Evolutionary conservation across 2,888 invertebrate genomes (phyloP).

Genomic region (Dryobota labecula): DNA sequence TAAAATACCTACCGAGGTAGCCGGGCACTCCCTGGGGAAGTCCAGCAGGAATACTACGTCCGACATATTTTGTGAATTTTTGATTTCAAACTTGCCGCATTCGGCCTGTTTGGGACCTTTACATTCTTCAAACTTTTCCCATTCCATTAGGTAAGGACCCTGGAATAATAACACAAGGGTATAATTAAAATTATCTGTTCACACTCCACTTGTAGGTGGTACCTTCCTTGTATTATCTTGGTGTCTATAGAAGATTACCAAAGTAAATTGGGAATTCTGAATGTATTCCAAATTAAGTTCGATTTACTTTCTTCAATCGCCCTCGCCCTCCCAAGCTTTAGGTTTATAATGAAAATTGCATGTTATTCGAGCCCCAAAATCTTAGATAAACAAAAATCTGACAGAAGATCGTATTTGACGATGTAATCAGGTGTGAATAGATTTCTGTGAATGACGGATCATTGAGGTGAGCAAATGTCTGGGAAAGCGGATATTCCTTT

Average conservation of each 20-base stretch:
- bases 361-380: conserved; percentile 29
- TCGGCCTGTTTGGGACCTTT: conserved; percentile 82
- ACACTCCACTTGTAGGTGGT: conserved; percentile 11
- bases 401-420: conserved; percentile 33
- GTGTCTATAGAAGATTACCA: conserved; percentile 11
- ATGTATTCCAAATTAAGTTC: conserved; percentile 34
- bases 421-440: conserved; percentile 51
- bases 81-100: conserved; percentile 76
- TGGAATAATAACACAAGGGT: conserved; percentile 63
- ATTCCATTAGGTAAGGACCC: conserved; percentile 80
- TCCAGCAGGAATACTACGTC: conserved; percentile 78
- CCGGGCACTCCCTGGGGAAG: conserved; percentile 78
- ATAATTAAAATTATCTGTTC: conserved; percentile 28
- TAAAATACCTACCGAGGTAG: conserved; percentile 73
- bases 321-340: conserved; percentile 20
- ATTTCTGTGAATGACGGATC: conserved; percentile 53
- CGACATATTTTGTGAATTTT: conserved; percentile 77
- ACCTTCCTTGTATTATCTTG: conserved; percentile 20
- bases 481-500: conserved; percentile 35
- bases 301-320: conserved; percentile 37
- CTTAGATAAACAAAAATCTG: conserved; percentile 34
- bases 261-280: conserved; percentile 23
- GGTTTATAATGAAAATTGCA: conserved; percentile 32
- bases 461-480: conserved; percentile 47
- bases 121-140: conserved; percentile 76